phyloP scores from a whole-genome alignment of 2,797 vertebrate genomes.

The Aselliscus stoliczkanus region DNA sequence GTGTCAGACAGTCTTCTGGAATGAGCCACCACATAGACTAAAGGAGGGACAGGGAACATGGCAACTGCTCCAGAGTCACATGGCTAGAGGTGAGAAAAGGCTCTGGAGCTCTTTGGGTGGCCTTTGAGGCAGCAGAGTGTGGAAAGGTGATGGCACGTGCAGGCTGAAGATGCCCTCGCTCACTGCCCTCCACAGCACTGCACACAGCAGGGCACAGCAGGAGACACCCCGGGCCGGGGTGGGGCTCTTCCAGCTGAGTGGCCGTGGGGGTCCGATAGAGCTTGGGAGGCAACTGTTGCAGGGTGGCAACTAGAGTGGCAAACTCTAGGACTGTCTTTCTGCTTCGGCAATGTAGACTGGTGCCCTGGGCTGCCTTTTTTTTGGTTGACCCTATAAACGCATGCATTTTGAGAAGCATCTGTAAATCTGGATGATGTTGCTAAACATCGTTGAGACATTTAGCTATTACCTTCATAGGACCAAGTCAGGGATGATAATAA shows the following conservation, averaged over 20 bases:
- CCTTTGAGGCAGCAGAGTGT: not conserved
- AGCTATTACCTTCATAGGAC: not conserved
- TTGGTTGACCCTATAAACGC: not conserved
- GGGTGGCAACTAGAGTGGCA: not conserved
- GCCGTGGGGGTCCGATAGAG: not conserved
- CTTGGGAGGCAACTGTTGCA: not conserved
- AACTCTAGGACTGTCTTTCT: not conserved
- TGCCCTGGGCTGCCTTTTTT: not conserved
- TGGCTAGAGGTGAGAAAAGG: not conserved
- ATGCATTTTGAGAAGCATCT: constrained; percentile 7
- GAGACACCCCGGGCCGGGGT: not conserved
- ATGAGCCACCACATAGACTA: not conserved
- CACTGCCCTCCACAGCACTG: not conserved
- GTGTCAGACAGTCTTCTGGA: not conserved
- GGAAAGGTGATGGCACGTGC: not conserved
- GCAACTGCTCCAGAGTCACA: not conserved
- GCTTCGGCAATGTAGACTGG: not conserved
- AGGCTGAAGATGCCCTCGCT: not conserved
- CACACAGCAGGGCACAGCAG: not conserved
- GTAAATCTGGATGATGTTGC: not conserved
- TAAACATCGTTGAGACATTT: not conserved
- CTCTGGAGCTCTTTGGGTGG: not conserved
- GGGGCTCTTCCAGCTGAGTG: not conserved
- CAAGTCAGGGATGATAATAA: not conserved
- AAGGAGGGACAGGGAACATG: not conserved